A percentile compares a stretch with the other conserved stretches of the same genome.
These are phyloP conservation scores for Vulpes ferrilata DNA, from an alignment of 2,113 vertebrate genomes.

Conservation along the genomic window DNA sequence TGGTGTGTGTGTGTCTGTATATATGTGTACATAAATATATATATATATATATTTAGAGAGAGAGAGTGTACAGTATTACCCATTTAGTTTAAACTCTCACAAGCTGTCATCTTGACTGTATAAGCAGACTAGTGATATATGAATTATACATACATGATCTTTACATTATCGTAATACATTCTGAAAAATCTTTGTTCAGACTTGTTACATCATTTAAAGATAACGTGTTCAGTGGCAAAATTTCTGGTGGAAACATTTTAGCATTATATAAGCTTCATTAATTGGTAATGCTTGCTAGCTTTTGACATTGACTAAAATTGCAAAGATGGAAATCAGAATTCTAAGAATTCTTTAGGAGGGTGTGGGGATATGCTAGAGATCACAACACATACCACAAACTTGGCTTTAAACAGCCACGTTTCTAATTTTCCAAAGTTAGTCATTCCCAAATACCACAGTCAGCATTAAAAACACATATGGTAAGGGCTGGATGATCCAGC, in stretches of 20 bases:
- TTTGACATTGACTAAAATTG: neutral
- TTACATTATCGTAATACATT: neutral
- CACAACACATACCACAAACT: neutral
- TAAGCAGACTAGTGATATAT: neutral
- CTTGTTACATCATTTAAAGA: neutral
- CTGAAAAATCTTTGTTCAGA: slow-evolving; percentile 36
- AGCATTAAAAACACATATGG: neutral
- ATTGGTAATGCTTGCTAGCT: neutral
- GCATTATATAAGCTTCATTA: neutral
- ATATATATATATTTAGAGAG: neutral
- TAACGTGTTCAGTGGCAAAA: neutral
- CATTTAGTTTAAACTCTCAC: neutral
- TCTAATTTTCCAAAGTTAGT: slow-evolving; percentile 35
- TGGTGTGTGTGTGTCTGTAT: neutral
- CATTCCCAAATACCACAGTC: neutral
- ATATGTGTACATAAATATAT: neutral
- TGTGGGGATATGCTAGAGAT: neutral
- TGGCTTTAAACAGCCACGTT: neutral
- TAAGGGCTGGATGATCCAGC: neutral
- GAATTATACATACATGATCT: neutral
- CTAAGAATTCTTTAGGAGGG: slow-evolving; percentile 14
- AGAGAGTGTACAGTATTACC: neutral
- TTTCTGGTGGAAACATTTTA: neutral
- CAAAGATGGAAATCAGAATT: slow-evolving; percentile 41
- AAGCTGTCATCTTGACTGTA: neutral